phyloP scores from a whole-genome alignment of 1,140 invertebrate species.

The Neodiprion pinetum region DNA sequence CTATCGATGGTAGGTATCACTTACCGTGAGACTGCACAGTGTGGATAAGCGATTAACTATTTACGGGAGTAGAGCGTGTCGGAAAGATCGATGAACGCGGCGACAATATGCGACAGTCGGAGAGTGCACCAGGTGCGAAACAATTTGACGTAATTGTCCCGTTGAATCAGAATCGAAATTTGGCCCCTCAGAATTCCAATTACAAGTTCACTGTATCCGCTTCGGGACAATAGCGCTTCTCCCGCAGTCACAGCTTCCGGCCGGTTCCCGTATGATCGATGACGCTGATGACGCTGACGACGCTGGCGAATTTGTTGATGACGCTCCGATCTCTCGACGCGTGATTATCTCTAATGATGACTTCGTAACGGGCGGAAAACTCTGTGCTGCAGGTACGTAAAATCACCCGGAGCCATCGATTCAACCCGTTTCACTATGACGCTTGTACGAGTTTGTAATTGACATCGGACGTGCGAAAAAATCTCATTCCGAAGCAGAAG shows the following conservation, averaged over 20 bases:
- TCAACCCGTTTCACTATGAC: not conserved
- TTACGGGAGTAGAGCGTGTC: not conserved
- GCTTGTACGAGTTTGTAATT: too few relatives aligned
- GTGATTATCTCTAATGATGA: slow-evolving; percentile 1
- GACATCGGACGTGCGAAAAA: not conserved
- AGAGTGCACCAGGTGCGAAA: slow-evolving; percentile 4
- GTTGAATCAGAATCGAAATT: slow-evolving; percentile 5
- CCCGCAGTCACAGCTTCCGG: not conserved
- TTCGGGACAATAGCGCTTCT: not conserved
- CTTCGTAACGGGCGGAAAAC: not conserved
- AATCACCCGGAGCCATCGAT: not conserved
- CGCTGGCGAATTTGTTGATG: not conserved
- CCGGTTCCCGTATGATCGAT: not conserved
- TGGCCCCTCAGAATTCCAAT: slow-evolving; percentile 7
- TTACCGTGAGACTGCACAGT: too few relatives aligned
- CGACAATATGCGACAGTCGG: not conserved
- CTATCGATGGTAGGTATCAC: not conserved
- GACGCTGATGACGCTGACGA: not conserved
- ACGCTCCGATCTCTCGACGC: not conserved
- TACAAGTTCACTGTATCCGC: not conserved
- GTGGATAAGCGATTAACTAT: slow-evolving; percentile 4
- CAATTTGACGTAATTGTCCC: slow-evolving; percentile 2
- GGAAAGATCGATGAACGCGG: not conserved
- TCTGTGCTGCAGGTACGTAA: not conserved
- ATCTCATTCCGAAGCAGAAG: not conserved